Evolutionary conservation across 2,888 invertebrate genomes (phyloP).

Genomic region (Caprella mutica): DNA sequence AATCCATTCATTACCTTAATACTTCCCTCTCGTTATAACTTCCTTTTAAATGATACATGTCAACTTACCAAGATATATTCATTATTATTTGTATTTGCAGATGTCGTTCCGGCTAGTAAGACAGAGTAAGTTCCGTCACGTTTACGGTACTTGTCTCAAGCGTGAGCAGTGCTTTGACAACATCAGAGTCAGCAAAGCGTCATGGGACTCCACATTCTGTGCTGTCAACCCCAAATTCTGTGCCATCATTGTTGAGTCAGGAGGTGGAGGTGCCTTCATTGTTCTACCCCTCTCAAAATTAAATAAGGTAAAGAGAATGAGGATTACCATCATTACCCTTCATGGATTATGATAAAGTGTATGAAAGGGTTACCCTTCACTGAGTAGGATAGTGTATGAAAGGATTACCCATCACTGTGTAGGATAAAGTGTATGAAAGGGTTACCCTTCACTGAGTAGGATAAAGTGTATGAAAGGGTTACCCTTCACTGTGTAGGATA

Average conservation of each 20-base stretch:
- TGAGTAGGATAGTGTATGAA: no score
- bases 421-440: no score
- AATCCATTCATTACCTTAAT: no score
- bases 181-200: conserved; percentile 81
- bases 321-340: not conserved
- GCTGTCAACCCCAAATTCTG: conserved; percentile 96
- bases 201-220: conserved; percentile 97
- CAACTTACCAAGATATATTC: no score
- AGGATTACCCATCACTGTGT: no score
- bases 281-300: conserved; percentile 89
- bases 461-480: no score
- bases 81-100: no score
- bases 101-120: conserved; percentile 96
- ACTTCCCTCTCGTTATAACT: no score
- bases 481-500: no score
- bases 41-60: no score
- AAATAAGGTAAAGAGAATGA: conserved; percentile 35
- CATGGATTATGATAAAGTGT: not conserved
- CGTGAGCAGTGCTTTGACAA: conserved; percentile 97
- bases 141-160: conserved; percentile 79
- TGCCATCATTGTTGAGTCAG: conserved; percentile 93
- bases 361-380: no score
- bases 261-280: conserved; percentile 91
- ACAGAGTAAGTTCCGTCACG: conserved; percentile 96
- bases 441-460: no score